Evolutionary conservation across 2,888 invertebrate genomes (phyloP), one percentile per base, ranked within the genome.

Genomic region (Catocala fraxini): DNA sequence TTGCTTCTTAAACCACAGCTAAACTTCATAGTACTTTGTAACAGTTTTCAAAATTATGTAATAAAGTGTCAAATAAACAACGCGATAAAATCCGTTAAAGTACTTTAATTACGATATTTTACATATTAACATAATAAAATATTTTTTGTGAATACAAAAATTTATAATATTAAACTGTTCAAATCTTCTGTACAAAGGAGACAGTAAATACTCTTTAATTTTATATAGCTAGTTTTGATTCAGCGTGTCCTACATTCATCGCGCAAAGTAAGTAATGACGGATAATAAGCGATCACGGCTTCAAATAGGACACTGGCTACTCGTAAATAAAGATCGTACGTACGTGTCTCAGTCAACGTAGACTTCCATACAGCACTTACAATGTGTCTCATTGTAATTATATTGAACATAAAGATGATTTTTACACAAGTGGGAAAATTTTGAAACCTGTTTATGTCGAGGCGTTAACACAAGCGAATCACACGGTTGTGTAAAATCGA

Each of bases 241-340:
- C 35, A 39, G 35, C 35, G 59, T 71, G 70, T 70, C 68, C 63
- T 49, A 69, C 68, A 70, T 68, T 72, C 72, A 73, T 71, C 70
- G 65, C 41, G 57, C 64, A 75, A 79, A 82, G 76, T 71, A 78
- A 74, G 69, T 81, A 82, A 83, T 83, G 80, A 75, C 65, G 35
- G 35, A 64, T 70, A 74, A 79, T 80, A 69, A 70, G 59, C 55
- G 68, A 65, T 67, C 70, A 62, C 54, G 65, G 39, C 65, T 66
- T 70, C 69, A 81, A 80, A 76, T 82, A 78, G 81, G 75, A 63
- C 80, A 63, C 66, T 51, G 57, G 43, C 11, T 56, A 53, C 53
- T 57, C 51, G 51, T 45, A 51, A 56, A 12, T 45, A 48, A 12
- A 12, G 6, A 49, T 25, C 48, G 47, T n/a, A 48, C 15, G 56